Evolutionary conservation across 64 coral and sea anemone species (phyloP).

Genomic region (Stichodactyla mertensii): DNA sequence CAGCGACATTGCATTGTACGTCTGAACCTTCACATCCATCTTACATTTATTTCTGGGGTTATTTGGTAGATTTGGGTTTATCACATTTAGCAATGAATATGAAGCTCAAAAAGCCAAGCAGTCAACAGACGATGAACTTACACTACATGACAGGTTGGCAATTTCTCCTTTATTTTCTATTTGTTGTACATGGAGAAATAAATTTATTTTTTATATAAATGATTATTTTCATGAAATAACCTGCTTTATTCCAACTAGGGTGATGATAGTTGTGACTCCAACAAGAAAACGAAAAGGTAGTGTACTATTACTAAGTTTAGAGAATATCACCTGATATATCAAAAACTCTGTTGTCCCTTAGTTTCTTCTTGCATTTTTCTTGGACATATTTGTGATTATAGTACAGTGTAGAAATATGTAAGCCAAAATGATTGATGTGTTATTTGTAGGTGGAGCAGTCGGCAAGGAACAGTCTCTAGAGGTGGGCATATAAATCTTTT

Average conservation of each 20-base stretch:
- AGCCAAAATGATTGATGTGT: neutral
- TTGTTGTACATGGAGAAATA: neutral
- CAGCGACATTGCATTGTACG: no score
- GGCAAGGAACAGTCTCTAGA: neutral
- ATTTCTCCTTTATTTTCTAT: no score
- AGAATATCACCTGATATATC: no score
- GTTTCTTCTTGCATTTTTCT: no score
- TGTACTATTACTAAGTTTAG: neutral
- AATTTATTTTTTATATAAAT: no score
- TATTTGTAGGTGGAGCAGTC: neutral
- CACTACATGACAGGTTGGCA: constrained; percentile 73
- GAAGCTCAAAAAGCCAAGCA: constrained; percentile 81
- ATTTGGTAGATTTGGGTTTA: constrained; percentile 78
- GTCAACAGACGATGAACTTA: constrained; percentile 70
- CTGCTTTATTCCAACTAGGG: neutral
- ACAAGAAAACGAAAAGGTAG: constrained; percentile 48
- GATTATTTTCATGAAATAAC: neutral
- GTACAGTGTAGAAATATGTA: no score
- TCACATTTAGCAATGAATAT: constrained; percentile 79
- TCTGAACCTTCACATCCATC: neutral
- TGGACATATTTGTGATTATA: no score
- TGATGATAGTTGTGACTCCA: constrained; percentile 42
- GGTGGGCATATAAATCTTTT: neutral
- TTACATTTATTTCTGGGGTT: neutral
- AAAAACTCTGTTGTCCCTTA: no score